These are phyloP conservation scores for Oxygymnocypris stewartii DNA, from an alignment of 2,113 vertebrate genomes.

Conservation along the genomic window DNA sequence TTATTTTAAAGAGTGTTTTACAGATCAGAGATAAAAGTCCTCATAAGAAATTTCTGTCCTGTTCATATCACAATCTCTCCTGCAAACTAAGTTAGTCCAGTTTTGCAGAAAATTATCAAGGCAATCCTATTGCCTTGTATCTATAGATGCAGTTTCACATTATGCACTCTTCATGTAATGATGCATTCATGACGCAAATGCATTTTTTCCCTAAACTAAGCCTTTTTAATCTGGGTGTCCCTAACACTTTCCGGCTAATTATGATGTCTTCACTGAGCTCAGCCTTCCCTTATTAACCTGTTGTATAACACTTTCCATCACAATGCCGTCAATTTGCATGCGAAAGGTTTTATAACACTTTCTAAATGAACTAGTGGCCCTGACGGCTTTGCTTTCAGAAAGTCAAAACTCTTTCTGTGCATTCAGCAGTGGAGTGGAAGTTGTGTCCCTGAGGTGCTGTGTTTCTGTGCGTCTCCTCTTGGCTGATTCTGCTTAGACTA, in stretches of 20 bases:
- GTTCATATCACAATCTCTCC: background rate
- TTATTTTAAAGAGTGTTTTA: background rate
- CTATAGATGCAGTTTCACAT: background rate
- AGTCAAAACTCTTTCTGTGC: background rate
- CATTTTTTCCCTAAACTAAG: constrained; percentile 4
- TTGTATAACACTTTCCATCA: constrained; percentile 3
- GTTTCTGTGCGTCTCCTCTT: background rate
- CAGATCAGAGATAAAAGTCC: background rate
- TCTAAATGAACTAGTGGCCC: background rate
- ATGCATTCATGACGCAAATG: background rate
- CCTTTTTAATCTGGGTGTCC: background rate
- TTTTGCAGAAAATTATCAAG: background rate
- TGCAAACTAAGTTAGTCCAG: background rate
- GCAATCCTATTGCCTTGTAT: background rate
- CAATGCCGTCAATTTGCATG: background rate
- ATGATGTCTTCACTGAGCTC: constrained; percentile 7
- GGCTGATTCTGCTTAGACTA: background rate
- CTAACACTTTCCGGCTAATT: background rate
- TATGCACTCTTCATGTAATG: background rate
- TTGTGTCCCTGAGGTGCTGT: background rate
- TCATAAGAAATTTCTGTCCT: background rate
- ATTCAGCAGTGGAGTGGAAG: background rate
- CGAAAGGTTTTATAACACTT: background rate
- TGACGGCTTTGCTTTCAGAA: too few species aligned
- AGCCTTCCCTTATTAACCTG: constrained; percentile 13